These are phyloP conservation scores for Hylaeus anthracinus DNA, from an alignment of 1,140 invertebrate genomes.

Conservation along the genomic window DNA sequence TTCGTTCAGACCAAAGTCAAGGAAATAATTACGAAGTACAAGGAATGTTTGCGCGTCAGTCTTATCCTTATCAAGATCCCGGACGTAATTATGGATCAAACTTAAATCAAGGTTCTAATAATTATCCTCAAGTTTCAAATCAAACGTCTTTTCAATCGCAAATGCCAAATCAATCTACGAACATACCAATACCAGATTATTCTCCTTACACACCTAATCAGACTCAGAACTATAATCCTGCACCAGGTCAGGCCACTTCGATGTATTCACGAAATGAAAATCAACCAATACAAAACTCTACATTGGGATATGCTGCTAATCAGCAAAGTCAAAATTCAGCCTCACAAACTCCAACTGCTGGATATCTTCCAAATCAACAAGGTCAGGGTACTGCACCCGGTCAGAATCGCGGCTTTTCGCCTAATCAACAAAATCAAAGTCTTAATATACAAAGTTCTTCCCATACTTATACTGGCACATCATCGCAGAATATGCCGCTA, in stretches of 20 bases:
- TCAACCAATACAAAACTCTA: slow-evolving; percentile 66
- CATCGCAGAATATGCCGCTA: slow-evolving; percentile 53
- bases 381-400: slow-evolving; percentile 40
- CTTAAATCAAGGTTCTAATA: slow-evolving; percentile 69
- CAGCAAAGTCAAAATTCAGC: slow-evolving; percentile 60
- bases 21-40: slow-evolving; percentile 70
- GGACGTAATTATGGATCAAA: slow-evolving; percentile 69
- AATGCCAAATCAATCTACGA: slow-evolving; percentile 65
- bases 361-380: slow-evolving; percentile 60
- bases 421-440: slow-evolving; percentile 67
- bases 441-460: slow-evolving; percentile 61
- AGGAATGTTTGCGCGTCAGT: slow-evolving; percentile 68
- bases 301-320: slow-evolving; percentile 60
- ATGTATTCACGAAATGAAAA: slow-evolving; percentile 62
- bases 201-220: slow-evolving; percentile 69
- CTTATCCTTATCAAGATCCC: slow-evolving; percentile 73
- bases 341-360: slow-evolving; percentile 44
- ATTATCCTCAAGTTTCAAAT: slow-evolving; percentile 69
- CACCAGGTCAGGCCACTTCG: slow-evolving; percentile 54
- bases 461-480: slow-evolving; percentile 59
- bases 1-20: slow-evolving; percentile 68
- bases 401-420: slow-evolving; percentile 59
- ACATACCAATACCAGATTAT: slow-evolving; percentile 72
- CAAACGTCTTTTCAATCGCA: slow-evolving; percentile 66
- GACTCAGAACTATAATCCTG: slow-evolving; percentile 65